A percentile compares a stretch with the other conserved stretches of the same genome.
Evolutionary conservation across 2,113 vertebrate genomes (phyloP).

Genomic region (Trichomycterus rosablanca): DNA sequence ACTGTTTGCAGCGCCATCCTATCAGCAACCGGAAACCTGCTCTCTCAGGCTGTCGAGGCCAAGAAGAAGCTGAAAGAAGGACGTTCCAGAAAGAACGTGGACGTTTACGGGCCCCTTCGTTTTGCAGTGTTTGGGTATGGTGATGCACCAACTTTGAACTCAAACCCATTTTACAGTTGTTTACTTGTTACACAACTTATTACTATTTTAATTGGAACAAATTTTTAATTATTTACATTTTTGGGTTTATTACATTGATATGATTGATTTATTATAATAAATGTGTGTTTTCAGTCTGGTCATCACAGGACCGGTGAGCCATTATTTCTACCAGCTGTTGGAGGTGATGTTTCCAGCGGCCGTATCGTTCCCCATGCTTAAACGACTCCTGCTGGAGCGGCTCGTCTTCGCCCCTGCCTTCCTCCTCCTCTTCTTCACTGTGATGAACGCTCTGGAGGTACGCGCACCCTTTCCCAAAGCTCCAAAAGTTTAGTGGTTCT

Average conservation of each 20-base stretch:
- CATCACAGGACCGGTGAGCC: constrained; percentile 80
- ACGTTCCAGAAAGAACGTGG: constrained; percentile 48
- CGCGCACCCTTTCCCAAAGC: background rate
- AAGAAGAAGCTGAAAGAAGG: constrained; percentile 60
- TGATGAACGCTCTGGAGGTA: constrained; percentile 83
- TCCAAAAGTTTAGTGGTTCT: background rate
- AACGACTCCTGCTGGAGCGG: constrained; percentile 77
- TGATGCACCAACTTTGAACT: background rate
- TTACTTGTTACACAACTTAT: too few species aligned
- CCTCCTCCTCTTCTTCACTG: constrained; percentile 75
- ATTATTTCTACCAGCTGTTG: constrained; percentile 80
- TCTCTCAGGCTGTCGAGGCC: constrained; percentile 73
- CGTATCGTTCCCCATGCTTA: constrained; percentile 65
- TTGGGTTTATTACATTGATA: too few species aligned
- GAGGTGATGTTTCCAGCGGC: constrained; percentile 73
- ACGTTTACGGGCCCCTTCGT: constrained; percentile 64
- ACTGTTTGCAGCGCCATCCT: constrained; percentile 73
- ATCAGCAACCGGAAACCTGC: constrained; percentile 78
- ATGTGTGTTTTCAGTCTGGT: constrained; percentile 63
- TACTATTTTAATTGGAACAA: too few species aligned
- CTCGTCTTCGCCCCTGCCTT: constrained; percentile 78
- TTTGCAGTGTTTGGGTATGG: constrained; percentile 78
- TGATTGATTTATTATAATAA: background rate
- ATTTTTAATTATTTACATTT: too few species aligned
- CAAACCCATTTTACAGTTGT: background rate